phyloP scores from a whole-genome alignment of 2,797 vertebrate species.

The Peromyscus nudipes region DNA sequence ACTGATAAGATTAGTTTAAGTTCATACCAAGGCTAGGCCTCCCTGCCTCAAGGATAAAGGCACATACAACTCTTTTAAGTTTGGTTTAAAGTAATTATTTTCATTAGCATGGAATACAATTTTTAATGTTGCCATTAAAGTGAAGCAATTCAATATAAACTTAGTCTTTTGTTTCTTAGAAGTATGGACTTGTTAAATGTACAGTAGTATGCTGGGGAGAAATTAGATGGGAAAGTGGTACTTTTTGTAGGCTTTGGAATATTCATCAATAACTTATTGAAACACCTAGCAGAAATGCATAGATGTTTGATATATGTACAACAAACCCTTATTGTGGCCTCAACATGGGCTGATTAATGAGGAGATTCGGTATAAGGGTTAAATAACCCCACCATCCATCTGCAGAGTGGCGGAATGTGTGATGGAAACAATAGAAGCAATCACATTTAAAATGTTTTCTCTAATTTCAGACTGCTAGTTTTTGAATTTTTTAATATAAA shows the following conservation, averaged over 20 bases:
- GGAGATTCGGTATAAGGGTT: not conserved
- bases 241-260: conserved; percentile 40
- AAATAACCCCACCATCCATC: not conserved
- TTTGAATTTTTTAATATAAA: not conserved
- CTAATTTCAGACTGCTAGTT: not conserved
- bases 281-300: not conserved
- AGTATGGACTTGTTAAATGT: conserved; percentile 37
- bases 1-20: conserved; percentile 53
- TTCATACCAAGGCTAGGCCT: conserved; percentile 7
- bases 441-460: not conserved
- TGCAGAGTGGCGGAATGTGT: not conserved
- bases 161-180: conserved; percentile 25
- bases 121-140: conserved; percentile 12
- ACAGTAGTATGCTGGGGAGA: not conserved
- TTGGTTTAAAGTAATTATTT: conserved; percentile 57
- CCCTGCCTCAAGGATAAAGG: not conserved
- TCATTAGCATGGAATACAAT: not conserved
- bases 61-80: not conserved
- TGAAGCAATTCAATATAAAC: not conserved
- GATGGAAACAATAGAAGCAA: not conserved
- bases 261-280: not conserved
- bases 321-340: not conserved
- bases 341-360: not conserved
- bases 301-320: not conserved
- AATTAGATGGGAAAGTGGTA: not conserved